A percentile compares a stretch with the other conserved stretches of the same genome.
These are phyloP conservation scores for Theristicus caerulescens DNA, from an alignment of 2,113 vertebrate genomes.

Conservation along the genomic window DNA sequence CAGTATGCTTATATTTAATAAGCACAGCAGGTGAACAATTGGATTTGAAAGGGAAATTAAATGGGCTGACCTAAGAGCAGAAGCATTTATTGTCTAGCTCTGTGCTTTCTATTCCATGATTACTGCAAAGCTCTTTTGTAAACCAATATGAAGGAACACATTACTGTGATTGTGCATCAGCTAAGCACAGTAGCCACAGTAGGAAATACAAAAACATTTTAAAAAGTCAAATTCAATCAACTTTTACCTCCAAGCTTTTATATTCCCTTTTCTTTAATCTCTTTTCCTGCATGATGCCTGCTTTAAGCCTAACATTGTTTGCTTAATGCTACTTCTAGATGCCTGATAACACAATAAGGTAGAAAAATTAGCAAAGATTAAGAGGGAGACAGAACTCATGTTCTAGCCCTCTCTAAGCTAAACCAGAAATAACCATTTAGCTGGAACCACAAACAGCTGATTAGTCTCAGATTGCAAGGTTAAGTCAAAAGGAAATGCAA, in stretches of 20 bases:
- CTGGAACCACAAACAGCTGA: background rate
- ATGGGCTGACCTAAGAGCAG: conserved; percentile 64
- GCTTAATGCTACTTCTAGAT: background rate
- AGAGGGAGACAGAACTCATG: background rate
- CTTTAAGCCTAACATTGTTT: conserved; percentile 4
- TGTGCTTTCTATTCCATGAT: conserved; percentile 48
- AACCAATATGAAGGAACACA: conserved; percentile 47
- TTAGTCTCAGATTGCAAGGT: background rate
- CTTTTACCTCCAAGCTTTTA: conserved; percentile 45
- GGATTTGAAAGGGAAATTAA: conserved; percentile 76
- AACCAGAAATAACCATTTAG: background rate
- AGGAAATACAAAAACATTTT: conserved; percentile 57
- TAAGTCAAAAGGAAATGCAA: background rate
- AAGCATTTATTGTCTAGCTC: conserved; percentile 60
- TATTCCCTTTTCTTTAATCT: conserved; percentile 32
- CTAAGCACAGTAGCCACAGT: conserved; percentile 39
- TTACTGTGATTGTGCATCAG: conserved; percentile 43
- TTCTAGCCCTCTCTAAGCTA: background rate
- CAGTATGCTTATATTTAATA: conserved; percentile 64
- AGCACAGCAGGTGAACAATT: conserved; percentile 66
- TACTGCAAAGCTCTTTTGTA: conserved; percentile 61
- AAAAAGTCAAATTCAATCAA: conserved; percentile 64
- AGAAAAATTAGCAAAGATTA: conserved; percentile 16
- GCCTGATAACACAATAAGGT: background rate
- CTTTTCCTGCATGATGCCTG: background rate